Evolutionary conservation across 2,888 invertebrate species (phyloP).

Genomic region (Strigamia crassipes): DNA sequence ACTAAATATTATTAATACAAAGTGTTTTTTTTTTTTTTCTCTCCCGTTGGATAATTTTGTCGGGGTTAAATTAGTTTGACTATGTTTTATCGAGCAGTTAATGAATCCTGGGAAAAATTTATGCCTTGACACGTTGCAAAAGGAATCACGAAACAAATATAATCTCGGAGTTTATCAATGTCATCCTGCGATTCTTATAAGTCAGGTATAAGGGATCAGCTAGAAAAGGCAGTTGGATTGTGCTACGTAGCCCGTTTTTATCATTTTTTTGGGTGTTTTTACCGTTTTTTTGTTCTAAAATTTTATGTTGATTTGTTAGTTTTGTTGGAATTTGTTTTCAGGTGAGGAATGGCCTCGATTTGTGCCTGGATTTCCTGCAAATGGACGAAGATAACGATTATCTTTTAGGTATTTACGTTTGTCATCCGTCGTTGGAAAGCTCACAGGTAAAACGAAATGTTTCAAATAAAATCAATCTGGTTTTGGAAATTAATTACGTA

Average conservation of each 20-base stretch:
- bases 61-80: background rate
- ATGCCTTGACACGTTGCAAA: conserved; percentile 37
- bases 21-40: background rate
- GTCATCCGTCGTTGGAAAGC: conserved; percentile 69
- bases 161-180: background rate
- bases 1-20: too few relatives aligned
- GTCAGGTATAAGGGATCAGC: background rate
- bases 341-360: conserved; percentile 64
- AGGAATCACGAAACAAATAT: background rate
- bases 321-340: conserved; percentile 53
- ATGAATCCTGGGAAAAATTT: background rate
- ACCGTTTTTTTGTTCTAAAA: background rate
- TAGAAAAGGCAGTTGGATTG: background rate
- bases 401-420: conserved; percentile 76
- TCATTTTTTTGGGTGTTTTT: background rate
- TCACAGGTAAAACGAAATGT: conserved; percentile 63
- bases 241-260: background rate
- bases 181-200: background rate
- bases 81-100: conserved; percentile 32
- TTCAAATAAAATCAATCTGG: background rate
- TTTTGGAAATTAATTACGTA: background rate
- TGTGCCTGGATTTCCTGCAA: conserved; percentile 82
- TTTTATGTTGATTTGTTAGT: background rate
- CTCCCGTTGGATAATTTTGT: background rate
- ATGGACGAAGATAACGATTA: conserved; percentile 69